Evolutionary conservation across 1,140 invertebrate genomes (phyloP).

Genomic region (Atopsyche davidsoni): DNA sequence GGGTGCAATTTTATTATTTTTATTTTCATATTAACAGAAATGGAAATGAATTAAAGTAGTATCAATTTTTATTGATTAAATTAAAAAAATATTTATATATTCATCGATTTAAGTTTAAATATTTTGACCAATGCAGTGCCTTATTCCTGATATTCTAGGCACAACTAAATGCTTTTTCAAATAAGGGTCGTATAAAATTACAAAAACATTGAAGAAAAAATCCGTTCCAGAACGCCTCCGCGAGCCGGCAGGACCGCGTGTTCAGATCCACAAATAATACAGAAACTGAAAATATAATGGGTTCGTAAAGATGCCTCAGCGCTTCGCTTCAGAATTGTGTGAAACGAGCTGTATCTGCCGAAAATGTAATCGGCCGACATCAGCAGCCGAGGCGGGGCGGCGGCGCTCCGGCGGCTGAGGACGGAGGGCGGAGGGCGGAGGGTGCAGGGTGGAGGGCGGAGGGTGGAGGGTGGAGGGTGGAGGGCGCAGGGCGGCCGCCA

Average conservation of each 20-base stretch:
- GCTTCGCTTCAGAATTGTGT: slow-evolving; percentile 25
- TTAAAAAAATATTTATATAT: too few relatives aligned
- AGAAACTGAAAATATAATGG: slow-evolving; percentile 31
- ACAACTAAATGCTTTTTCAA: too few relatives aligned
- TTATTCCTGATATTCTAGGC: too few relatives aligned
- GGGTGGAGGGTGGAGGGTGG: not conserved
- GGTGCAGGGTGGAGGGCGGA: not conserved
- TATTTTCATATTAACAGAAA: too few relatives aligned
- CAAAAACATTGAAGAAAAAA: too few relatives aligned
- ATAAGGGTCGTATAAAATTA: too few relatives aligned
- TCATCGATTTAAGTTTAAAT: too few relatives aligned
- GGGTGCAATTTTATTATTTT: too few relatives aligned
- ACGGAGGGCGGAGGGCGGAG: not conserved
- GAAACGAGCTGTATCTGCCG: slow-evolving; percentile 29
- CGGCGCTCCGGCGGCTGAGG: not conserved
- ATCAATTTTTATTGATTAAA: too few relatives aligned
- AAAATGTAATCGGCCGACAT: slow-evolving; percentile 27
- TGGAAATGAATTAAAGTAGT: too few relatives aligned
- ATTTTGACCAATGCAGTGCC: too few relatives aligned
- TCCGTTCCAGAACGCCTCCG: not conserved
- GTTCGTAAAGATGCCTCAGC: slow-evolving; percentile 26
- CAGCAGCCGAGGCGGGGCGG: not conserved
- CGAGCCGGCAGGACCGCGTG: slow-evolving; percentile 15
- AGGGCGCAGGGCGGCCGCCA: not conserved
- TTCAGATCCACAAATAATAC: slow-evolving; percentile 28